These are phyloP conservation scores for Macropis europaea DNA, from an alignment of 2,888 invertebrate genomes.

Conservation along the genomic window DNA sequence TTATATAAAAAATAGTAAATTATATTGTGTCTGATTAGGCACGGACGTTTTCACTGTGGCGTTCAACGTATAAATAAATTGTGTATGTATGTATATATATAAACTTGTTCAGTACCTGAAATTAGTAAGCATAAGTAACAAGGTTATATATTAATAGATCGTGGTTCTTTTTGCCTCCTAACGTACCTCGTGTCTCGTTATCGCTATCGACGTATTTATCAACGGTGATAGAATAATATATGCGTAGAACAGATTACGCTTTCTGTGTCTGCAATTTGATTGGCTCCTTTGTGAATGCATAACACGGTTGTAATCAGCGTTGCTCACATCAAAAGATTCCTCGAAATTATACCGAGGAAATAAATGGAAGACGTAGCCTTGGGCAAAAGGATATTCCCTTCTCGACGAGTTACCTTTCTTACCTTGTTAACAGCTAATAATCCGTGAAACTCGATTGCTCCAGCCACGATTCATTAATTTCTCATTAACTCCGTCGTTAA, in stretches of 20 bases:
- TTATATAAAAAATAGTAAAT: too few species aligned
- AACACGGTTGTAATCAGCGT: conserved; percentile 11
- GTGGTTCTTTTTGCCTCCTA: neutral
- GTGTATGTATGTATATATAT: too few species aligned
- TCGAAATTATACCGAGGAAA: conserved; percentile 30
- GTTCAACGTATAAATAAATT: too few species aligned
- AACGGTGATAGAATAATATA: neutral
- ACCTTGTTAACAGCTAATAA: conserved; percentile 43
- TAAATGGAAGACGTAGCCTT: conserved; percentile 51
- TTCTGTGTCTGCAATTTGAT: neutral
- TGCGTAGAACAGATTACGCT: neutral
- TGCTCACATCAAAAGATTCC: conserved; percentile 7
- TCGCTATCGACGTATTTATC: neutral
- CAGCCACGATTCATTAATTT: conserved; percentile 24
- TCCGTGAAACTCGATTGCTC: conserved; percentile 19
- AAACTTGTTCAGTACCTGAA: too few species aligned
- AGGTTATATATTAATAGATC: too few species aligned
- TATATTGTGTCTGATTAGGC: too few species aligned
- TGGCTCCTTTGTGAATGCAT: conserved; percentile 34
- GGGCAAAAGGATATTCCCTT: conserved; percentile 25
- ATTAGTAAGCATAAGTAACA: too few species aligned
- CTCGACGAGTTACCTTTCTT: conserved; percentile 25
- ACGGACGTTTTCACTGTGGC: too few species aligned
- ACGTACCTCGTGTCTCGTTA: neutral
- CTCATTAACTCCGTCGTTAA: conserved; percentile 24